Base-by-base conservation (phyloP, 2,113 vertebrate genomes). In the Stomatorhinus ivindoensis region DNA sequence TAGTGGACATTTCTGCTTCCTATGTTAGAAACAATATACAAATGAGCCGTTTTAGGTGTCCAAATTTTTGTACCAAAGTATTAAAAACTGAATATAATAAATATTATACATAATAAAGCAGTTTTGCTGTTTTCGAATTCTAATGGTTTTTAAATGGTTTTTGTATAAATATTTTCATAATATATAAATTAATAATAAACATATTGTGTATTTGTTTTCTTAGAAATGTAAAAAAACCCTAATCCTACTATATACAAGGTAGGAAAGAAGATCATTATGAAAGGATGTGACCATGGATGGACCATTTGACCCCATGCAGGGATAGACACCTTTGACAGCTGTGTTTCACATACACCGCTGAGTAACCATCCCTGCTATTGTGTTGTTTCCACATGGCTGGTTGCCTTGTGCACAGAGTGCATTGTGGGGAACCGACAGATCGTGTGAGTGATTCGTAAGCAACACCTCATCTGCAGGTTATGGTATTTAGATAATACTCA, bases 401-500 rank as follows among this genome's bases (percentile, higher is more conserved):
- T 84, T 6, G 0, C 88, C 31, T 39, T 58, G 19, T 44, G 35
- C 7, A 46, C 35, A 84, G 31, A 82, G 35, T 84, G 76, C 51
- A 83, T 58, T 58, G 50, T 55, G 21, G 76, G 19, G 31, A 50
- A 83, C 19, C 21, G 31, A 17, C 31, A 48, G 69, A 89, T 89
- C 88, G 24, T 46, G 46, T 84, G 50, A 83, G 69, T 80, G 69
- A 82, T 50, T 82, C 21, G 47, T 82, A 83, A 89, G 11, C 76
- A 13, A 82, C 69, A 83, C 50, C 82, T 39, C 39, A 50, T 10
- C 87, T 88, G 27, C 24, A 4, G 46, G 65, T 69, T 65, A 48
- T 88, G 24, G 42, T 48, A 80, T 15, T 19, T 80, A 80, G 35
- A 39, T 80, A 17, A 80, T 80, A 80, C 69, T 76, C 69, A 76